phyloP scores from a whole-genome alignment of 1,140 invertebrate genomes.

The Diprion similis region DNA sequence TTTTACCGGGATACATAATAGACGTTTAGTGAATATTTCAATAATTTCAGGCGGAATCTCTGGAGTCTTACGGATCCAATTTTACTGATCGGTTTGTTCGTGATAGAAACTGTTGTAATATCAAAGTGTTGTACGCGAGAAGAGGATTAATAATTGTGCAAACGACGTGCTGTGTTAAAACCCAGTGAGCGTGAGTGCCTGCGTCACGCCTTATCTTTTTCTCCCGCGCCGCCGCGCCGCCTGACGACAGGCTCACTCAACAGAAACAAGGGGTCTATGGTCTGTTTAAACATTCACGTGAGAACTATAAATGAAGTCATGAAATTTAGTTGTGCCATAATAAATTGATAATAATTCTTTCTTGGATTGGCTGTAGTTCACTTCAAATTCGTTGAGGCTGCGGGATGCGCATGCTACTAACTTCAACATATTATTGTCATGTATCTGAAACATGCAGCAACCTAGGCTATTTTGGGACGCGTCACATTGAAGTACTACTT shows the following conservation, averaged over 20 bases:
- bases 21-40: not conserved
- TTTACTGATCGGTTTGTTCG: not conserved
- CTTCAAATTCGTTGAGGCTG: not conserved
- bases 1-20: not conserved
- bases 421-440: too few relatives aligned
- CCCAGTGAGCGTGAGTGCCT: too few relatives aligned
- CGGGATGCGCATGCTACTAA: conserved; percentile 33
- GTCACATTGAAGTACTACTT: conserved; percentile 41
- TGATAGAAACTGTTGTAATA: too few relatives aligned
- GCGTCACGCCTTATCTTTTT: too few relatives aligned
- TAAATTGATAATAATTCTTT: not conserved
- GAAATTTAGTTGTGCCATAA: not conserved
- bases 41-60: not conserved
- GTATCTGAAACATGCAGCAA: conserved; percentile 43
- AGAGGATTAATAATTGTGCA: too few relatives aligned
- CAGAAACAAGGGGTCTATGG: not conserved
- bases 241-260: too few relatives aligned
- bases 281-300: not conserved
- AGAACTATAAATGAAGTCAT: not conserved
- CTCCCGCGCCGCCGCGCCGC: too few relatives aligned
- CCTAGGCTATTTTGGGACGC: conserved; percentile 38
- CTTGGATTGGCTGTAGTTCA: not conserved
- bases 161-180: too few relatives aligned
- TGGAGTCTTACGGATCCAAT: not conserved
- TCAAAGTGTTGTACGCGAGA: too few relatives aligned